Base-by-base conservation (phyloP, 2,113 vertebrate species). In the Picathartes gymnocephalus region DNA sequence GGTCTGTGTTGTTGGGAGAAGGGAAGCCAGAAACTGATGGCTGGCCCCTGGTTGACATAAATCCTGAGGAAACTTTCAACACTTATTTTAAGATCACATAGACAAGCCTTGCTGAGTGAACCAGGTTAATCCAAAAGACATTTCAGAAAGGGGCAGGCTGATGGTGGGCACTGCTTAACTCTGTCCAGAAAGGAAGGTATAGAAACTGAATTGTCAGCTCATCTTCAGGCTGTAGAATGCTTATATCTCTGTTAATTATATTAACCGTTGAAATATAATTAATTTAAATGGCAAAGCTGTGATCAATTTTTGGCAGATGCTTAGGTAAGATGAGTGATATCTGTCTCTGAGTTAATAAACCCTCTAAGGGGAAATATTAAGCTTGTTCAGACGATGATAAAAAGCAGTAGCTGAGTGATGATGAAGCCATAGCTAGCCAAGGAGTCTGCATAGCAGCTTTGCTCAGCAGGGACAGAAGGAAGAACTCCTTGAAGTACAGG, bases 251-350 rank as follows among this genome's bases (percentile, higher is more conserved):
- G n/a, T 68, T 93, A 91, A 78, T 91, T 83, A 62, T 58, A 10
- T 78, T 76, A 86, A 83, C 30, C 42, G n/a, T 60, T 80, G 87
- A 93, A 90, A 40, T 39, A 58, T 56, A 77, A 78, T 96, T 93
- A 88, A 40, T 86, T 90, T 78, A 86, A 93, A 88, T 58, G 44
- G 45, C 27, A 88, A 86, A 81, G 42, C n/a, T 51, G 47, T 64
- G 56, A 90, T 81, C 3, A 60, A 7, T 94, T 95, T 95, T 92
- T 79, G 57, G 81, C 27, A 86, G 39, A 82, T 42, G 35, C 66
- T 86, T 80, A 88, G 39, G 35, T 51, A 83, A 76, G 56, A 81
- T 42, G 45, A 90, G 20, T 18, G 60, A 57, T 81, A 81, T 25
- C 40, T 78, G 25, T 30, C 60, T 91, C 45, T 37, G 44, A 79